Evolutionary conservation across 1,140 invertebrate species (phyloP).

Genomic region (Drosophila neocordata): DNA sequence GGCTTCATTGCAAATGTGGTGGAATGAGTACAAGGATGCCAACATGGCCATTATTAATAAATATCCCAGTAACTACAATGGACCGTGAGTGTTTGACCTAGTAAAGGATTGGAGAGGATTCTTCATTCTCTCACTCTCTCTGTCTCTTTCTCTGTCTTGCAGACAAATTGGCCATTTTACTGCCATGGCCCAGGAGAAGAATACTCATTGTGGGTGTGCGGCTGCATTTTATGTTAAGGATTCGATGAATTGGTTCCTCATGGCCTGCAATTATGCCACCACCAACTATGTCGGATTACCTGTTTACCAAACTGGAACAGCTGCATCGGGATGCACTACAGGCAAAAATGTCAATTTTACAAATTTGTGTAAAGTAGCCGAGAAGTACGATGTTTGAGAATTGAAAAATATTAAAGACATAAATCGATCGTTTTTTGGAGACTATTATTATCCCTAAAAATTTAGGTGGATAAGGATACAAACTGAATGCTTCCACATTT

Average conservation of each 20-base stretch:
- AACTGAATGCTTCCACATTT: too few species aligned
- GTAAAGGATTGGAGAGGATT: background rate
- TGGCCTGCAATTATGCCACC: slow-evolving; percentile 63
- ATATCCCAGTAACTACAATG: slow-evolving; percentile 23
- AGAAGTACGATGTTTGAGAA: slow-evolving; percentile 26
- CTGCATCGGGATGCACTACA: slow-evolving; percentile 48
- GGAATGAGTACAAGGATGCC: slow-evolving; percentile 37
- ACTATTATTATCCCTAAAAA: too few species aligned
- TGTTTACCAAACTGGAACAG: slow-evolving; percentile 29
- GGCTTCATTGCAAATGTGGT: slow-evolving; percentile 30
- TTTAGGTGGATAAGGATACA: too few species aligned
- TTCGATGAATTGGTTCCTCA: slow-evolving; percentile 19
- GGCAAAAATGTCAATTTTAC: slow-evolving; percentile 47
- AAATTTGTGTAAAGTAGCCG: slow-evolving; percentile 36
- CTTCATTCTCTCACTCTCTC: background rate
- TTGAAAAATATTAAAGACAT: too few species aligned
- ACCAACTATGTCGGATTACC: slow-evolving; percentile 40
- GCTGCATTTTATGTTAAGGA: slow-evolving; percentile 18
- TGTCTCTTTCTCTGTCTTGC: background rate
- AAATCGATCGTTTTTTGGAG: too few species aligned
- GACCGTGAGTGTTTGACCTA: slow-evolving; percentile 28
- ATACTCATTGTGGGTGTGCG: slow-evolving; percentile 57
- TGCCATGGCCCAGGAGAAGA: slow-evolving; percentile 47
- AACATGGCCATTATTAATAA: slow-evolving; percentile 30
- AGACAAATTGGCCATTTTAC: slow-evolving; percentile 48